These are phyloP conservation scores for Drosophila maculinotata DNA, from an alignment of 2,888 invertebrate species.

Conservation along the genomic window DNA sequence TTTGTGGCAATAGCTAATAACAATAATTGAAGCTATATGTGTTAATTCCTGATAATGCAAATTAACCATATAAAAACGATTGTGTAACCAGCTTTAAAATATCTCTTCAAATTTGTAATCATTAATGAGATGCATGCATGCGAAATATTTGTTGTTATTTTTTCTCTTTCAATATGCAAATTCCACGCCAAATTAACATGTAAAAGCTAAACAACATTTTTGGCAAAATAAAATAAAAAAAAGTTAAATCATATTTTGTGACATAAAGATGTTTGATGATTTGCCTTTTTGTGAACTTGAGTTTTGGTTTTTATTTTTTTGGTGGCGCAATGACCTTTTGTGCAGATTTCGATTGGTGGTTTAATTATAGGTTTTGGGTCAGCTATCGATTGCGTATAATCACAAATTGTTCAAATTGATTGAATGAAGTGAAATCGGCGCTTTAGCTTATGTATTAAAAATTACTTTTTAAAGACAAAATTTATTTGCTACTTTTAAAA, in stretches of 20 bases:
- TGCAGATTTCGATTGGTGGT: conserved; percentile 15
- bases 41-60: conserved; percentile 44
- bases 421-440: conserved; percentile 6
- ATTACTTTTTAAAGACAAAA: background rate
- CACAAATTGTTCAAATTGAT: conserved; percentile 8
- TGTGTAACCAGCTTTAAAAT: conserved; percentile 34
- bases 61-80: conserved; percentile 15
- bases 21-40: conserved; percentile 52
- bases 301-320: conserved; percentile 16
- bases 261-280: conserved; percentile 27
- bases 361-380: conserved; percentile 56
- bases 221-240: conserved; percentile 26
- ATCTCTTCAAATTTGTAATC: conserved; percentile 22
- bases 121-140: conserved; percentile 32
- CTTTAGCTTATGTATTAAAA: background rate
- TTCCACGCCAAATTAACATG: conserved; percentile 31
- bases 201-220: conserved; percentile 26
- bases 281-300: conserved; percentile 30
- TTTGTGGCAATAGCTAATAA: conserved; percentile 56
- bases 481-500: too few species aligned
- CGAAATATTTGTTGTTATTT: conserved; percentile 17
- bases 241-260: too few species aligned
- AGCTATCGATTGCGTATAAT: conserved; percentile 8
- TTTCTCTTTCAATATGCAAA: conserved; percentile 46
- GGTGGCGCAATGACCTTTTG: conserved; percentile 68